Conservation (phyloP, 2,797 vertebrate genomes). For the Dromococcyx pavoninus region DNA sequence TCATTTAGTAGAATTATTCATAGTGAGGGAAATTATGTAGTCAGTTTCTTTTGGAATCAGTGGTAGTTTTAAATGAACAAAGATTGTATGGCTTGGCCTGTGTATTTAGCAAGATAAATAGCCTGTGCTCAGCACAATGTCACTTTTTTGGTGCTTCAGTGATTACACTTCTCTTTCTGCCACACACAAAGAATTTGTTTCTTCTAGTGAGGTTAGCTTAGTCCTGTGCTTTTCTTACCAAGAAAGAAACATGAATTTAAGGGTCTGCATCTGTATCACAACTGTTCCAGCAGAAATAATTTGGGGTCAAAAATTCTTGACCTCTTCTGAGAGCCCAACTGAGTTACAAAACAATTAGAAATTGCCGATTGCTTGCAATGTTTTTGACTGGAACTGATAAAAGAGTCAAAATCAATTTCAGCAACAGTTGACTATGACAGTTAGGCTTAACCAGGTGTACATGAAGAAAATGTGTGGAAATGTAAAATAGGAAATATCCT, state of each 20-base stretch:
- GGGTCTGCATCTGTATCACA: neutral
- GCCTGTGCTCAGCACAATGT: neutral
- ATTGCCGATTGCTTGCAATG: neutral
- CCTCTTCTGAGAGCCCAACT: neutral
- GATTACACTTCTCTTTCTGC: neutral
- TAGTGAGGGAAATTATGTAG: constrained; percentile 55
- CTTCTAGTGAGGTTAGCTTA: neutral
- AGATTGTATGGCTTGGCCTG: constrained; percentile 23
- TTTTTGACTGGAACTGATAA: neutral
- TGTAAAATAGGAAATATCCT: neutral
- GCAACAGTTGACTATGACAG: neutral
- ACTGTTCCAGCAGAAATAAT: neutral
- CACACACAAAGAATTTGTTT: neutral
- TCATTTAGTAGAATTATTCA: constrained; percentile 63
- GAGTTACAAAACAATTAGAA: neutral
- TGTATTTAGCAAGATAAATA: constrained; percentile 47
- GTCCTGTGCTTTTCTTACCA: neutral
- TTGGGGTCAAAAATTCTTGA: neutral
- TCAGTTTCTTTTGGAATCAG: constrained; percentile 47
- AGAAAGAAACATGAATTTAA: neutral
- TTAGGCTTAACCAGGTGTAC: neutral
- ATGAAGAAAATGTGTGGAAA: neutral
- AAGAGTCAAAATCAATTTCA: neutral
- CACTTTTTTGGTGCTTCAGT: neutral
- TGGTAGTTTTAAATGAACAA: constrained; percentile 41